Base-by-base conservation (phyloP, 2,797 vertebrate species). In the Dromococcyx pavoninus region DNA sequence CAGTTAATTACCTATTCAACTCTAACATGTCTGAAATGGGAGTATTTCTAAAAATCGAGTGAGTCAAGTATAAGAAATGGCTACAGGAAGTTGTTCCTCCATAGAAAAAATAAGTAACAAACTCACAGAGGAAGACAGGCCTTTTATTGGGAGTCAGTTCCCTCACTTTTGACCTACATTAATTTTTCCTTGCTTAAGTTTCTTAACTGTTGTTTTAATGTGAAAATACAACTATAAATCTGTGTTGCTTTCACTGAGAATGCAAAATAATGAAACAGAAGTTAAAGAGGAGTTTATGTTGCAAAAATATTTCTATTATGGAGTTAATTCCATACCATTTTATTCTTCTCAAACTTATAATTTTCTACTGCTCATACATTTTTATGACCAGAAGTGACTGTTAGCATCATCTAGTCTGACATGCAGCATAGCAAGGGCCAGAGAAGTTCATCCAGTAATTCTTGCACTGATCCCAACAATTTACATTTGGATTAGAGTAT, bases 271-370 rank as follows among this genome's bases (percentile, higher is more conserved):
- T 21, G 57, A 48, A 93, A 82, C 44, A 57, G 70, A 93, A 88
- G 51, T 58, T 93, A 95, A 93, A 91, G 88, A 93, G 83, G 83
- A 90, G 64, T 91, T 94, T 89, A 76, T 61, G 37, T 70, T 93
- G 86, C 74, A 82, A 91, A 94, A 96, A 82, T 85, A 88, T 96
- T 96, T 96, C 93, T 91, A 88, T 93, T 95, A 93, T 22, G 27
- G 88, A 93, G 90, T 90, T 96, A 96, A 96, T 96, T 96, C 95
- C 92, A 65, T 87, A 92, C 67, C 81, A 93, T 92, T 96, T 95
- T 96, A 88, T 92, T 94, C 83, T 93, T 94, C 86, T 88, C 93
- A 94, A 94, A 94, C 96, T 96, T 95, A 86, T 94, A 95, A 96
- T 96, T 96, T 95, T 95, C 92, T 76, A 85, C 67, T 66, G 46